phyloP scores from a whole-genome alignment of 2,113 vertebrate species.

The Melanostigma gelatinosum region DNA sequence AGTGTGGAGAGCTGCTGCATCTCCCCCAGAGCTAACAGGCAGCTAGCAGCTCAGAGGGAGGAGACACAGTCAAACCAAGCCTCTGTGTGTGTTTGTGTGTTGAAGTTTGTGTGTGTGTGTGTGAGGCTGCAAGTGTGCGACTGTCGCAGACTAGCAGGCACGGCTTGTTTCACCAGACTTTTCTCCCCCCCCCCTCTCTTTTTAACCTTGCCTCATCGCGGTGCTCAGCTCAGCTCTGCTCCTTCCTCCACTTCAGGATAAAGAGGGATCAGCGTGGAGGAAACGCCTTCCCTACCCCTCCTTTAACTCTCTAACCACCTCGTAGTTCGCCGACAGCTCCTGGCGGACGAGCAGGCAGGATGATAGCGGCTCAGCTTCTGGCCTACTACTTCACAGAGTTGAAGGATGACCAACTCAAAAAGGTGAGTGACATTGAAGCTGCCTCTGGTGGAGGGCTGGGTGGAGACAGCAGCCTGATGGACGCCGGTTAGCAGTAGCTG shows the following conservation, averaged over 20 bases:
- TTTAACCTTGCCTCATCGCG: constrained; percentile 30
- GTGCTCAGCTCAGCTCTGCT: constrained; percentile 24
- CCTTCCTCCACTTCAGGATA: constrained; percentile 27
- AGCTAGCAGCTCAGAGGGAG: constrained; percentile 68
- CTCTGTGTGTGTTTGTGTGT: constrained; percentile 35
- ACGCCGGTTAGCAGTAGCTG: neutral
- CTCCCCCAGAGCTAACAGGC: constrained; percentile 68
- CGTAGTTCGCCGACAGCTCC: constrained; percentile 55
- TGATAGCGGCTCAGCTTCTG: constrained; percentile 97
- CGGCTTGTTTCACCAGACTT: constrained; percentile 38
- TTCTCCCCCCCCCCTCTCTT: neutral
- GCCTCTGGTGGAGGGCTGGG: neutral
- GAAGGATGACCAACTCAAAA: constrained; percentile 97
- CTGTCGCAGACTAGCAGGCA: constrained; percentile 67
- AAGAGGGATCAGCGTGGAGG: constrained; percentile 37
- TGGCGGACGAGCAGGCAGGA: constrained; percentile 75
- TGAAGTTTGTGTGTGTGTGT: constrained; percentile 10
- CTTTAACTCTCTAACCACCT: constrained; percentile 19
- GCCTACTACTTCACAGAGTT: constrained; percentile 98
- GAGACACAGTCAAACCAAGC: constrained; percentile 50
- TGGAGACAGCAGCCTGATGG: constrained; percentile 19
- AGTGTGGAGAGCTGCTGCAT: constrained; percentile 65
- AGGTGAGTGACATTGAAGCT: constrained; percentile 82
- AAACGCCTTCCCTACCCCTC: constrained; percentile 20
- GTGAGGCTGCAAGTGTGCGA: constrained; percentile 32